Conservation (phyloP, 2,797 vertebrate species). For the Chelonia mydas region DNA sequence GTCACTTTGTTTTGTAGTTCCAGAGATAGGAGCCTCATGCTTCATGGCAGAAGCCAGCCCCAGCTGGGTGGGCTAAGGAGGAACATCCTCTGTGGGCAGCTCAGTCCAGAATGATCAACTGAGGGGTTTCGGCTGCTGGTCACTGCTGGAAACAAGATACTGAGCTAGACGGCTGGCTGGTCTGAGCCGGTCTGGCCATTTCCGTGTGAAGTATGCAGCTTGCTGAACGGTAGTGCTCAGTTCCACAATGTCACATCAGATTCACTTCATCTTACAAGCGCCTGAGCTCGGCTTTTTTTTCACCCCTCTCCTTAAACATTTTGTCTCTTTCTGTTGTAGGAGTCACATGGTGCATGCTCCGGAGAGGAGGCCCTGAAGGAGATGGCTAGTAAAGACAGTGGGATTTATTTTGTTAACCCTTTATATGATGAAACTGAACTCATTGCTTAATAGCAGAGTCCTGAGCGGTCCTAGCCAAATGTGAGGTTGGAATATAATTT, state of each 20-base stretch:
- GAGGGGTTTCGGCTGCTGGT: not conserved
- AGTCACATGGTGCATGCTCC: conserved; percentile 48
- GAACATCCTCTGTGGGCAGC: not conserved
- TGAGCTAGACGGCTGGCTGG: not conserved
- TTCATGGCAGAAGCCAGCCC: not conserved
- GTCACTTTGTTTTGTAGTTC: not conserved
- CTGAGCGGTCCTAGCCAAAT: not conserved
- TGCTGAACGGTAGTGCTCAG: not conserved
- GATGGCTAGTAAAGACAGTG: conserved; percentile 72
- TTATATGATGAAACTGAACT: conserved; percentile 84
- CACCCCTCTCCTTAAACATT: fast-evolving
- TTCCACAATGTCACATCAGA: not conserved
- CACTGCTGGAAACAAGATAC: not conserved
- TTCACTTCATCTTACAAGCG: not conserved
- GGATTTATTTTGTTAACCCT: conserved; percentile 88
- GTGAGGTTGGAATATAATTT: not conserved
- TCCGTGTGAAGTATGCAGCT: not conserved
- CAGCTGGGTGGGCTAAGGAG: not conserved
- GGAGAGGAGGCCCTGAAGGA: conserved; percentile 51
- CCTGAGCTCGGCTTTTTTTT: not conserved
- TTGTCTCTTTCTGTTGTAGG: conserved; percentile 46
- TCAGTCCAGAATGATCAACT: not conserved
- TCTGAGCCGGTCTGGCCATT: not conserved
- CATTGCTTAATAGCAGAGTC: conserved; percentile 66
- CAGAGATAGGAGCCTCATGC: not conserved